phyloP scores from a whole-genome alignment of 2,888 invertebrate species.

The Watsonalla cultraria region DNA sequence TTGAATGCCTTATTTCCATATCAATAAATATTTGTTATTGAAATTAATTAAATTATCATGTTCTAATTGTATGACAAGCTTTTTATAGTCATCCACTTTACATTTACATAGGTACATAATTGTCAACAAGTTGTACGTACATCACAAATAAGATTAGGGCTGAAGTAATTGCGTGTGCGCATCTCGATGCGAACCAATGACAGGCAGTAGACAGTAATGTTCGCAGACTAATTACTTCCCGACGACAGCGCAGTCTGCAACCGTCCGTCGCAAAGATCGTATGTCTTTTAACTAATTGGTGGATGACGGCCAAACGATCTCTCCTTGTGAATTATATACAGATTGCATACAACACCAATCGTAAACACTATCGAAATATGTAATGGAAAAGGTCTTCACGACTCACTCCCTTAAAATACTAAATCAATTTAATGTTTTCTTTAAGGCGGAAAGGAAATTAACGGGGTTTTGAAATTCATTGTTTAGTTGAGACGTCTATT shows the following conservation, averaged over 20 bases:
- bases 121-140: not conserved
- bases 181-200: conserved; percentile 15
- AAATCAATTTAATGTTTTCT: too few species aligned
- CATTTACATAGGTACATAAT: not conserved
- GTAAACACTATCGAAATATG: too few species aligned
- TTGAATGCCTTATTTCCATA: not conserved
- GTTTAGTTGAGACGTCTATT: conserved; percentile 10
- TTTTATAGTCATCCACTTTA: not conserved
- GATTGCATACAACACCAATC: not conserved
- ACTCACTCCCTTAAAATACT: too few species aligned
- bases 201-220: conserved; percentile 20
- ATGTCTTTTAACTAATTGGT: conserved; percentile 30
- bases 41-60: not conserved
- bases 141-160: not conserved
- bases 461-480: not conserved
- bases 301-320: too few species aligned
- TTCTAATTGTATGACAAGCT: conserved; percentile 1
- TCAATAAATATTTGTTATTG: not conserved
- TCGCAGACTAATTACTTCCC: conserved; percentile 39
- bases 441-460: too few species aligned
- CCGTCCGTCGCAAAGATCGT: conserved; percentile 40
- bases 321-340: too few species aligned
- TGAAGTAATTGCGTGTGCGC: conserved; percentile 21
- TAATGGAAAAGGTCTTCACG: too few species aligned
- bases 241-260: conserved; percentile 34